These are phyloP conservation scores for Hippasteria phrygiana DNA, from an alignment of 53 echinoderm and acorn worm genomes.

Conservation along the genomic window DNA sequence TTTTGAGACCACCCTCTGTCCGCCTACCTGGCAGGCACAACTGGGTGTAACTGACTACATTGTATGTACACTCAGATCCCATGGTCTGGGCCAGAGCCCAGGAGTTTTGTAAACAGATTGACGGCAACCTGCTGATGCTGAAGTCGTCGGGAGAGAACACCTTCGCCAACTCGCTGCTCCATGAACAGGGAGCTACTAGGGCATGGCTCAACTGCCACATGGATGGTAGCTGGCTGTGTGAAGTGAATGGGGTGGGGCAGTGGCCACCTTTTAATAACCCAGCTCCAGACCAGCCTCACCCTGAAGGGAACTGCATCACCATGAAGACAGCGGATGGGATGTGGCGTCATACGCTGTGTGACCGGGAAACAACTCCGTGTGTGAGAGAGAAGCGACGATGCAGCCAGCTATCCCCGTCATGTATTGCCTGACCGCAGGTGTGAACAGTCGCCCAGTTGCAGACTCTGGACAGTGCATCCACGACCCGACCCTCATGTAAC, in stretches of 20 bases:
- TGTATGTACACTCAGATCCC: neutral
- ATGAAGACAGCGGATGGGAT: neutral
- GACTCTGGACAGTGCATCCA: neutral
- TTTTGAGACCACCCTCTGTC: neutral
- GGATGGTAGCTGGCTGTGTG: neutral
- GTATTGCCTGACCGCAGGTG: neutral
- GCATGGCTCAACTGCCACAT: constrained; percentile 8
- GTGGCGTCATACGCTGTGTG: constrained; percentile 1
- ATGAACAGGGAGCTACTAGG: neutral
- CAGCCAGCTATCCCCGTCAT: neutral
- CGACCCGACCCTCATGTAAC: neutral
- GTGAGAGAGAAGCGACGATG: neutral
- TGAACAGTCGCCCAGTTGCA: neutral
- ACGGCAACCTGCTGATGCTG: neutral
- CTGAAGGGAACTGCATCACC: neutral
- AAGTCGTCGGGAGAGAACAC: neutral
- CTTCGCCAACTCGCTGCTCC: neutral
- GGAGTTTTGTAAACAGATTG: neutral
- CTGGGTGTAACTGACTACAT: neutral
- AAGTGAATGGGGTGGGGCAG: neutral
- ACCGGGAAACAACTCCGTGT: neutral
- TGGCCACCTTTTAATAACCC: constrained; percentile 31
- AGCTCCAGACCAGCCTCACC: neutral
- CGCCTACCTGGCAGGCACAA: neutral
- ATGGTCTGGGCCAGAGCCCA: neutral